These are phyloP conservation scores for Hydroisotoma schaefferi DNA, from an alignment of 2,888 invertebrate genomes.

Conservation along the genomic window DNA sequence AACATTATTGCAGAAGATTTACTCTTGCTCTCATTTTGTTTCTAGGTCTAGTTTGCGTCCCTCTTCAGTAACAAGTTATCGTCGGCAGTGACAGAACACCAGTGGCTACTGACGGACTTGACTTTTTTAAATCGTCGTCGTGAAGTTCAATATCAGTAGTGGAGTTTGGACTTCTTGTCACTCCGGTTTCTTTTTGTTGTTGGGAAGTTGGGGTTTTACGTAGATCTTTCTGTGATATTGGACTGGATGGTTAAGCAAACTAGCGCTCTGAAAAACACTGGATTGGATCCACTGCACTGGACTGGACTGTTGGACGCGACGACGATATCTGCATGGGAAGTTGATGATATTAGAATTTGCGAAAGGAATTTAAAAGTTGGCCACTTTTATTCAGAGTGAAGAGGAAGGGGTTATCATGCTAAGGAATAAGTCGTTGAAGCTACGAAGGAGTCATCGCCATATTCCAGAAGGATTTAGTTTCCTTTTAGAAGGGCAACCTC, in stretches of 20 bases:
- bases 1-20: background rate
- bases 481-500: slow-evolving; percentile 37
- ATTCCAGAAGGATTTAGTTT: slow-evolving; percentile 38
- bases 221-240: no score
- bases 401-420: background rate
- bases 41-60: slow-evolving; percentile 10
- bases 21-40: background rate
- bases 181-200: no score
- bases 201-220: no score
- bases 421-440: slow-evolving; percentile 12
- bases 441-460: slow-evolving; percentile 34
- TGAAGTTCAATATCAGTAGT: no score
- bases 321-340: no score
- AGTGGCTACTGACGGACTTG: no score
- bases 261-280: no score
- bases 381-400: background rate
- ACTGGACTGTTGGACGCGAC: no score
- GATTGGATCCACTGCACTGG: background rate
- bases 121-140: no score
- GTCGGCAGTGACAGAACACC: no score
- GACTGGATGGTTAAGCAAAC: no score
- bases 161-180: no score
- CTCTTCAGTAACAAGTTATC: background rate
- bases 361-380: background rate
- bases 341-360: background rate